phyloP scores from a whole-genome alignment of 2,797 vertebrate genomes.

The Eulemur rubriventer region DNA sequence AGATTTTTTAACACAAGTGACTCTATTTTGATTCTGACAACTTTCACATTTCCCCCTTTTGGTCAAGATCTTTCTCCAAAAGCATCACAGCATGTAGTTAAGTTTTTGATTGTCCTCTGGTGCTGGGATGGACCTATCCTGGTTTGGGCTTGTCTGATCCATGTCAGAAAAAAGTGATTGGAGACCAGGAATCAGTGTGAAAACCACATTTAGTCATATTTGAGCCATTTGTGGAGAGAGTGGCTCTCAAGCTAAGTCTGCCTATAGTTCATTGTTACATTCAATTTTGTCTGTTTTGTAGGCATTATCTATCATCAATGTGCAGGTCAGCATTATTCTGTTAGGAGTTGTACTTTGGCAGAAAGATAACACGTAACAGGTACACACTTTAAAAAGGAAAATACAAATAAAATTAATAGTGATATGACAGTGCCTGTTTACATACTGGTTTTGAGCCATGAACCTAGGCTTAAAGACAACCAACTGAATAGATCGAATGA shows the following conservation, averaged over 20 bases:
- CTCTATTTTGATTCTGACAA: background rate
- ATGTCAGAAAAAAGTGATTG: background rate
- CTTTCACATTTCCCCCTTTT: background rate
- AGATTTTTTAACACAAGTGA: background rate
- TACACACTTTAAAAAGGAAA: background rate
- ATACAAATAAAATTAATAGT: background rate
- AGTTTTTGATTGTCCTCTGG: background rate
- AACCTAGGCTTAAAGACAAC: background rate
- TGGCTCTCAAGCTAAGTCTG: background rate
- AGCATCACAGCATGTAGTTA: background rate
- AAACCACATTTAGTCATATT: background rate
- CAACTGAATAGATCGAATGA: background rate
- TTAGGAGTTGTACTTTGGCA: background rate
- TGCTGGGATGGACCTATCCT: background rate
- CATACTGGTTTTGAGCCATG: background rate
- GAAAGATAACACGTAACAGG: background rate
- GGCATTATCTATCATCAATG: background rate
- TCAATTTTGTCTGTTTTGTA: background rate
- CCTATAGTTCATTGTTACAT: background rate
- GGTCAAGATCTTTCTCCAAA: background rate
- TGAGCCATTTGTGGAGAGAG: background rate
- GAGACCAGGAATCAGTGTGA: background rate
- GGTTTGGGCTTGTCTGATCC: background rate
- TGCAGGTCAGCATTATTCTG: background rate
- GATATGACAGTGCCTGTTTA: background rate